These are phyloP conservation scores for Coracopsis vasa DNA, from an alignment of 2,113 vertebrate genomes.

Conservation along the genomic window DNA sequence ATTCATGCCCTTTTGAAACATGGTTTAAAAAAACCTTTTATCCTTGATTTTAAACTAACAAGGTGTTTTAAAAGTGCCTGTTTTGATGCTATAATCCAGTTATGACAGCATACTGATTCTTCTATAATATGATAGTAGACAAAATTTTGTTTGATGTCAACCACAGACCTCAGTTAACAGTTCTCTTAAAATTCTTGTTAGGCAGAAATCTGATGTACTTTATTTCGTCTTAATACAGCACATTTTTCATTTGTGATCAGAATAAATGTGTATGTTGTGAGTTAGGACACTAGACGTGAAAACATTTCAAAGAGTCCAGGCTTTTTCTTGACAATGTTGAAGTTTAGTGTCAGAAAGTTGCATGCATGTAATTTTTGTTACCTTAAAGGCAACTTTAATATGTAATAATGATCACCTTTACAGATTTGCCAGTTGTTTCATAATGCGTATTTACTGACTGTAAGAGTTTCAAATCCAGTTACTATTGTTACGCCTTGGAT, in stretches of 20 bases:
- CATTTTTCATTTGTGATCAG: neutral
- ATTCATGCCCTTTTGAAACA: conserved; percentile 3
- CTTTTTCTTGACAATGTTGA: neutral
- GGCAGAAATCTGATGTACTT: neutral
- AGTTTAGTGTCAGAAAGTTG: neutral
- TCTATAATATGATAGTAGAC: neutral
- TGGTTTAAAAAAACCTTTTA: neutral
- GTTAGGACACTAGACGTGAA: neutral
- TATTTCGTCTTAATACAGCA: neutral
- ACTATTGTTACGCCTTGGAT: neutral
- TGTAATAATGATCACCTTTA: neutral
- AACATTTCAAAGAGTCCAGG: neutral
- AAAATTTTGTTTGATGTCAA: neutral
- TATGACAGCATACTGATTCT: neutral
- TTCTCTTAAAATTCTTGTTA: neutral
- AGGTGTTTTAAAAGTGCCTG: conserved; percentile 40
- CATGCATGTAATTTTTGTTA: neutral
- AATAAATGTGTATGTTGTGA: neutral
- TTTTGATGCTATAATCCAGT: neutral
- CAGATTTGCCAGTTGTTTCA: neutral
- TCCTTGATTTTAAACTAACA: conserved; percentile 28
- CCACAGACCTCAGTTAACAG: neutral
- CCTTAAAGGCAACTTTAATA: neutral
- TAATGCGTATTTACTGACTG: neutral
- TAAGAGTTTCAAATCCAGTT: neutral